Evolutionary conservation across 2,113 vertebrate species (phyloP), one percentile per base, ranked within the genome.

Genomic region (Zosterops lateralis): DNA sequence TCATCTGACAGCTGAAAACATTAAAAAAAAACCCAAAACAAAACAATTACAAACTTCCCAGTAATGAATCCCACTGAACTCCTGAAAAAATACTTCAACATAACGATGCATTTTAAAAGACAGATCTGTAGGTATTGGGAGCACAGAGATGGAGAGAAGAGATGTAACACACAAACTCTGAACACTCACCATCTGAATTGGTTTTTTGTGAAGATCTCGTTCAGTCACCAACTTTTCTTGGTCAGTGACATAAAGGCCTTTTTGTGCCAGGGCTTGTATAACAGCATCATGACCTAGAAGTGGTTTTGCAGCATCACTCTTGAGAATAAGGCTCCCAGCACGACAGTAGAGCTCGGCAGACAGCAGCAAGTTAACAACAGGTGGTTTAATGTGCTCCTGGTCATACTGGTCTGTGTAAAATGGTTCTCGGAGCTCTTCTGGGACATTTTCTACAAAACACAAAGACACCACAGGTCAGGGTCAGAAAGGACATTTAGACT

Each of bases 381-480:
- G 99, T 15, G 99, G 99, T 92, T 99, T 99, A 91, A 99, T 98
- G 96, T 99, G 99, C 96, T 99, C 99, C 95, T 99, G 99, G 67
- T 99, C 99, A 78, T 99, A 99, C 97, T 99, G 99, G 97, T 99
- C 99, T 12, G 98, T 99, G 96, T 99, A 99, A 97, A 99, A 99
- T 0, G 99, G 99, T 47, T 99, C 98, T 93, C 96, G 97, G 20
- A 99, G 92, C 53, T 99, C 99, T 93, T 98, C 97, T 24, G 99
- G 99, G 96, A 99, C 97, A 65, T 98, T 98, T 96, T 99, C 99
- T 99, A 96, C 19, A 90, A 62, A 89, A 65, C 81, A 36, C 89
- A 15, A 38, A 67, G 31, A 19, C 22, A 31, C 1, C 17, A 65
- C 38, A 45, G 34, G 19, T 67, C n/a, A 67, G 7, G 31, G 44